Evolutionary conservation across 2,113 vertebrate genomes (phyloP), one percentile per base, ranked within the genome.

Genomic region (Pitta sordida): DNA sequence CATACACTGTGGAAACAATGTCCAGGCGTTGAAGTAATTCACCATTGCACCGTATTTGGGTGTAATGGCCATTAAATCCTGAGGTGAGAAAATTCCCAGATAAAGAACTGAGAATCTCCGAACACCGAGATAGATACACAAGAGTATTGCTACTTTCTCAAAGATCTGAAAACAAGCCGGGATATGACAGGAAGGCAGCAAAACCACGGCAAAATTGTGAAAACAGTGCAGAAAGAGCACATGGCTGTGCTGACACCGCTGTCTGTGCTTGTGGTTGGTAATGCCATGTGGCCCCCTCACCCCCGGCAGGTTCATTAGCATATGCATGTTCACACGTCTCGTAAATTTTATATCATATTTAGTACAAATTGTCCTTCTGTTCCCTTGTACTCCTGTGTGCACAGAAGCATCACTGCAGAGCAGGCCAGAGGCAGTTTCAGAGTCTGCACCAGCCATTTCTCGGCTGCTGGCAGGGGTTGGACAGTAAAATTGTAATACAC

Each of bases 21-120:
- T 70, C 68, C 90, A 94, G 53, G 93, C 81, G 39, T 16, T 86
- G 77, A 64, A 97, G 90, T 96, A 96, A 95, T 90, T 68, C 83
- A 85, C 95, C 68, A 62, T 4, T n/a, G 37, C 56, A 88, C 34
- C 48, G 39, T 0, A 0, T 91, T 92, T 90, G 83, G 34, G 59
- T 76, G 62, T 26, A 89, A 75, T 23, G 48, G 18, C 56, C 84
- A 83, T 26, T 89, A 95, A 96, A 96, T 94, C 78, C 85, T 53
- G 52, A 94, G 58, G 79, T 87, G 76, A 96, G 93, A 41, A 93
- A 83, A 78, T 85, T 93, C 83, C 56, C 58, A 80, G 62, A 53
- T 74, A 93, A 94, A 46, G 84, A 94, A 82, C 14, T 44, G 76
- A 93, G 62, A 93, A 85, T 90, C 95, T 95, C 75, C 94, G 93